Evolutionary conservation across 1,140 invertebrate species (phyloP).

Genomic region (Macrocentrus cingulum): DNA sequence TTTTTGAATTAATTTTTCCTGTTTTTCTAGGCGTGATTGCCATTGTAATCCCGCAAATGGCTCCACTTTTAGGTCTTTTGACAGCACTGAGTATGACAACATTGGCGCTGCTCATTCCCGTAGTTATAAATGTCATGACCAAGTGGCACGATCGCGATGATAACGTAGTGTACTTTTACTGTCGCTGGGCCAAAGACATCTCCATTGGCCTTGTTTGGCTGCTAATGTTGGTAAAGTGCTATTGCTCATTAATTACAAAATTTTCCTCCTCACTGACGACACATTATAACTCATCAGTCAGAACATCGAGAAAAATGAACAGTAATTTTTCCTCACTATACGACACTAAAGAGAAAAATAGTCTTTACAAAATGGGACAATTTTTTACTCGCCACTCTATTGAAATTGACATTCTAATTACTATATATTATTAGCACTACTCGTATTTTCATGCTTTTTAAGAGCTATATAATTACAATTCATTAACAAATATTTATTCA

Average conservation of each 20-base stretch:
- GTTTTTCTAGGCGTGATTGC: slow-evolving; percentile 32
- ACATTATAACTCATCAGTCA: neutral
- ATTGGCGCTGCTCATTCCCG: slow-evolving; percentile 61
- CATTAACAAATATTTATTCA: too few relatives aligned
- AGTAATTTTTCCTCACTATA: too few relatives aligned
- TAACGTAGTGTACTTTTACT: slow-evolving; percentile 16
- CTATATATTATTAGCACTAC: too few relatives aligned
- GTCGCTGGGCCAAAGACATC: slow-evolving; percentile 31
- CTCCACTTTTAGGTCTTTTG: slow-evolving; percentile 37
- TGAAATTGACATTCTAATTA: too few relatives aligned
- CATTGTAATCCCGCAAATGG: slow-evolving; percentile 38
- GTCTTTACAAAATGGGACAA: too few relatives aligned
- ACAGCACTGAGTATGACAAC: slow-evolving; percentile 37
- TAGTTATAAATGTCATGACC: slow-evolving; percentile 62
- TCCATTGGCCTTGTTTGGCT: slow-evolving; percentile 35
- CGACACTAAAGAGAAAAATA: too few relatives aligned
- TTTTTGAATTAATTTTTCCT: slow-evolving; percentile 7
- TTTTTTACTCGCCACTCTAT: too few relatives aligned
- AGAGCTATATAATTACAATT: too few relatives aligned
- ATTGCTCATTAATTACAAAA: neutral
- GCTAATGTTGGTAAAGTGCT: slow-evolving; percentile 31
- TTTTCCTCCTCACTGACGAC: neutral
- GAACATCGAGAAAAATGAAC: too few relatives aligned
- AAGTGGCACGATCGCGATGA: slow-evolving; percentile 35
- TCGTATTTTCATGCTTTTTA: too few relatives aligned